phyloP scores from a whole-genome alignment of 35 echinoderm and acorn worm species.

The Chiridota heheva region DNA sequence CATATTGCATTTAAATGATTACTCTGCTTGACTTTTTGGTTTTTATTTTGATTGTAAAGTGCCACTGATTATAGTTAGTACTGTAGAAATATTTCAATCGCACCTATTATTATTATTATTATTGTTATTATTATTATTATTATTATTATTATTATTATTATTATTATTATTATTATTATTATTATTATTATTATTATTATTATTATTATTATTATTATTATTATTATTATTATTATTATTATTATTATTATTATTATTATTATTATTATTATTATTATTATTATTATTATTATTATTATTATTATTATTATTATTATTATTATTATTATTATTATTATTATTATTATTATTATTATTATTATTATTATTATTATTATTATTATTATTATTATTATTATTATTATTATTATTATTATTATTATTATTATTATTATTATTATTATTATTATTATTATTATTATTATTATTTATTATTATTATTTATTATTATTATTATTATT shows the following conservation, averaged over 20 bases:
- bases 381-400: too few species aligned
- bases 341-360: conserved; percentile 11
- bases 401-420: too few species aligned
- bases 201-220: conserved; percentile 11
- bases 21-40: too few species aligned
- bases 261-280: background rate
- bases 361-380: too few species aligned
- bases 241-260: background rate
- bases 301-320: conserved; percentile 11
- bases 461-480: too few species aligned
- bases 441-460: too few species aligned
- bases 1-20: too few species aligned
- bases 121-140: background rate
- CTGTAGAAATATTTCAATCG: background rate
- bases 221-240: background rate
- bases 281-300: background rate
- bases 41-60: too few species aligned
- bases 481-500: too few species aligned
- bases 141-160: background rate
- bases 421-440: too few species aligned
- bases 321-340: background rate
- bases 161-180: background rate
- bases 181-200: conserved; percentile 7
- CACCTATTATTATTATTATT: conserved; percentile 2
- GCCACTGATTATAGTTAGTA: too few species aligned